Conservation (phyloP, 1,140 invertebrate genomes). For the Phenacoccus solenopsis region DNA sequence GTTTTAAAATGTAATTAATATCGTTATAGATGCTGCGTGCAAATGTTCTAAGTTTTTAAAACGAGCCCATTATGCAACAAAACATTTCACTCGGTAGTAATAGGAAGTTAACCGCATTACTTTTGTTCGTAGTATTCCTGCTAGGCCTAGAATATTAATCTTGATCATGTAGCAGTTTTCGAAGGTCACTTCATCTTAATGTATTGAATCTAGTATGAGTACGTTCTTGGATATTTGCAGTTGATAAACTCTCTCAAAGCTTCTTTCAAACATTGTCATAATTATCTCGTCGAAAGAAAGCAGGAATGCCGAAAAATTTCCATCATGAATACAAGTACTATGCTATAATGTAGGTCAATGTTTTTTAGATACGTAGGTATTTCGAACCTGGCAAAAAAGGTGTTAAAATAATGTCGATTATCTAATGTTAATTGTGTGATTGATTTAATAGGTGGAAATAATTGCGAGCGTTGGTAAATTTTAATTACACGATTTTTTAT, state of each 20-base stretch:
- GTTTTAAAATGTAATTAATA: too few species aligned
- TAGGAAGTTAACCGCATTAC: not conserved
- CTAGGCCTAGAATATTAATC: not conserved
- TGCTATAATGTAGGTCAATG: not conserved
- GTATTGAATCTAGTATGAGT: too few species aligned
- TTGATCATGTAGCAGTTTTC: not conserved
- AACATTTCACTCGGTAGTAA: not conserved
- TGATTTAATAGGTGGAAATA: not conserved
- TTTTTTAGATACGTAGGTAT: not conserved
- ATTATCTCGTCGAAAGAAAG: too few species aligned
- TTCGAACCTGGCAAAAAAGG: not conserved
- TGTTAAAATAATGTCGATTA: not conserved
- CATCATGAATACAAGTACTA: not conserved
- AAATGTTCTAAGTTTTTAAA: not conserved
- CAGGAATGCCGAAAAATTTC: slow-evolving; percentile 1
- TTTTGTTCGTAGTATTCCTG: not conserved
- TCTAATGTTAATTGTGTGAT: not conserved
- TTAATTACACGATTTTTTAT: too few species aligned
- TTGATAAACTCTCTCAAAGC: not conserved
- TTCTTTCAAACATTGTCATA: not conserved
- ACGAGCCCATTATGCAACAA: not conserved
- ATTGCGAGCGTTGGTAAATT: too few species aligned
- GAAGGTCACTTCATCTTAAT: too few species aligned
- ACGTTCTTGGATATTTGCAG: not conserved
- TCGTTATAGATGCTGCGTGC: too few species aligned